Evolutionary conservation across 2,888 invertebrate species (phyloP).

Genomic region (Sinhomidia bicolor): DNA sequence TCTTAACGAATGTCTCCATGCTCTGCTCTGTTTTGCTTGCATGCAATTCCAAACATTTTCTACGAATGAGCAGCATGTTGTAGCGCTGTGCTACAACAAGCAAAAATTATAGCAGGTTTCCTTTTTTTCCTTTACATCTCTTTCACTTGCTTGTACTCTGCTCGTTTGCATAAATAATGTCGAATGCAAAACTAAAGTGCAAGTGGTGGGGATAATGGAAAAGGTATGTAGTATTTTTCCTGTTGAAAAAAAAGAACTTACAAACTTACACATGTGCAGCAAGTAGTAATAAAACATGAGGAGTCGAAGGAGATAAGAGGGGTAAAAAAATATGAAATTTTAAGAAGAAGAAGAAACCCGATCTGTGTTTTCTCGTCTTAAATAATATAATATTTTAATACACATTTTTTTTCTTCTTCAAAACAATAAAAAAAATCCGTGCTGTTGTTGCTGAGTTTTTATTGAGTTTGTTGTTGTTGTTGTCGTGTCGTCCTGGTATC

Average conservation of each 20-base stretch:
- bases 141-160: too few relatives aligned
- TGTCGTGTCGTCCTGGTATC: too few relatives aligned
- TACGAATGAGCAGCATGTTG: too few relatives aligned
- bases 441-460: neutral
- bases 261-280: too few relatives aligned
- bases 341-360: constrained; percentile 37
- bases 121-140: too few relatives aligned
- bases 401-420: too few relatives aligned
- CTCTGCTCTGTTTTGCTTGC: neutral
- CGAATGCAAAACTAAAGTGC: neutral
- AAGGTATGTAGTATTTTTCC: constrained; percentile 32
- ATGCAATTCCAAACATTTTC: constrained; percentile 26
- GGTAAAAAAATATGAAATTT: neutral
- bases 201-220: constrained; percentile 52
- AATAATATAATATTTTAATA: neutral
- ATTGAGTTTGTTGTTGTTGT: neutral
- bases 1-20: too few relatives aligned
- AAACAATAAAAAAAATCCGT: constrained; percentile 27
- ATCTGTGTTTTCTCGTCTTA: constrained; percentile 3
- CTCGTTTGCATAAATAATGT: neutral
- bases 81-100: too few relatives aligned
- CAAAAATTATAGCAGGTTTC: neutral
- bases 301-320: too few relatives aligned
- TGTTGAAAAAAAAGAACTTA: too few relatives aligned
- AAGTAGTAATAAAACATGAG: constrained; percentile 2